Evolutionary conservation across 2,113 vertebrate genomes (phyloP).

Genomic region (Mesembrinibis cayennensis): DNA sequence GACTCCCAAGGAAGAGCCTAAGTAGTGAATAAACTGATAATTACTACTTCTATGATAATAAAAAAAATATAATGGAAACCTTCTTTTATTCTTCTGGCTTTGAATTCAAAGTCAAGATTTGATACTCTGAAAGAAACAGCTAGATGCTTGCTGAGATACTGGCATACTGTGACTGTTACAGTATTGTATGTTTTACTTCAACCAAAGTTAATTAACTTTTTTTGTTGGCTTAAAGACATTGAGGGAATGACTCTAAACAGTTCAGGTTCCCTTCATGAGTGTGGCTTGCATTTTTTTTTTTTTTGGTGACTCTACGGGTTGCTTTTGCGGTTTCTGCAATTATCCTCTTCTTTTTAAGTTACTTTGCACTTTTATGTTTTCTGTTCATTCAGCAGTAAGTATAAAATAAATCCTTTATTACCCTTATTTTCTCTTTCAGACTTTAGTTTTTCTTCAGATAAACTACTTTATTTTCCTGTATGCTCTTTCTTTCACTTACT

Average conservation of each 20-base stretch:
- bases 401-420: slow-evolving; percentile 42
- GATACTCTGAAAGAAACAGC: neutral
- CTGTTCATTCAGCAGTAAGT: slow-evolving; percentile 10
- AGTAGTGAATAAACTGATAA: neutral
- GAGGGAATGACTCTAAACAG: neutral
- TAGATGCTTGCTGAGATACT: neutral
- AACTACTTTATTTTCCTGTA: slow-evolving; percentile 22
- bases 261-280: neutral
- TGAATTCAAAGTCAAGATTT: neutral
- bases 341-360: neutral
- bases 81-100: neutral
- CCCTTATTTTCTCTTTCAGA: slow-evolving; percentile 55
- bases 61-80: neutral
- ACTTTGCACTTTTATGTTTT: slow-evolving; percentile 35
- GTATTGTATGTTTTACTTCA: neutral
- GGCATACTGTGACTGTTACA: neutral
- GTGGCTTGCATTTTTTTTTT: neutral
- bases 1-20: neutral
- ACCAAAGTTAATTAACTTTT: neutral
- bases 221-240: neutral
- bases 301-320: neutral
- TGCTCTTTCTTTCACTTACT: neutral
- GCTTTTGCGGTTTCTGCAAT: neutral
- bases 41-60: neutral
- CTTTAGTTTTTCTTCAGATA: slow-evolving; percentile 42